A percentile compares a stretch with the other conserved stretches of the same genome.
Evolutionary conservation across 2,888 invertebrate genomes (phyloP).

Genomic region (Dioctria rufipes): DNA sequence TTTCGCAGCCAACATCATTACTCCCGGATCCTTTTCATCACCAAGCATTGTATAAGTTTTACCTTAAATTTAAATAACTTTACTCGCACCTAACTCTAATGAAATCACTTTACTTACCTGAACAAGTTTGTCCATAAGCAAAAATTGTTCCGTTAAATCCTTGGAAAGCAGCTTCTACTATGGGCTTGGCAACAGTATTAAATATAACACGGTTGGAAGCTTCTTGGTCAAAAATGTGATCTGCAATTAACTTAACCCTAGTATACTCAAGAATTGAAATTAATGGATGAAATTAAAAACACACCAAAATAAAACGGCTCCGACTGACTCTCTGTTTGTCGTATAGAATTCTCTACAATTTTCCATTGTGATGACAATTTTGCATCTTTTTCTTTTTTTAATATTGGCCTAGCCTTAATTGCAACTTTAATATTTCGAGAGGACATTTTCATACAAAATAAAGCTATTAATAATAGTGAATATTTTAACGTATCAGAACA

Average conservation of each 20-base stretch:
- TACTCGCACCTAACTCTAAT: neutral
- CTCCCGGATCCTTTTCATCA: slow-evolving; percentile 77
- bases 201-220: slow-evolving; percentile 78
- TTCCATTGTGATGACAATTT: slow-evolving; percentile 76
- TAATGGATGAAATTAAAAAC: slow-evolving; percentile 53
- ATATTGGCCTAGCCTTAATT: slow-evolving; percentile 81
- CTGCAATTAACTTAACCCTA: slow-evolving; percentile 69
- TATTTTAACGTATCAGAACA: no score
- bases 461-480: neutral
- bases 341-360: slow-evolving; percentile 75
- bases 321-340: slow-evolving; percentile 74
- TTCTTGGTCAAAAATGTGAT: slow-evolving; percentile 79
- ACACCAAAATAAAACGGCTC: slow-evolving; percentile 72
- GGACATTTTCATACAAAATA: slow-evolving; percentile 32
- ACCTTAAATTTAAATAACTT: slow-evolving; percentile 61
- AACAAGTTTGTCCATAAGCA: slow-evolving; percentile 93
- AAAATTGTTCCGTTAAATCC: slow-evolving; percentile 92
- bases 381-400: slow-evolving; percentile 77
- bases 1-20: slow-evolving; percentile 81
- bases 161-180: slow-evolving; percentile 79
- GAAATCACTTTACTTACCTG: slow-evolving; percentile 72
- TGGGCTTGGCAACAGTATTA: slow-evolving; percentile 78
- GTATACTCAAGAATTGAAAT: neutral
- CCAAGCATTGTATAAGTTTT: slow-evolving; percentile 92
- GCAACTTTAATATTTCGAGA: slow-evolving; percentile 82